phyloP scores from a whole-genome alignment of 2,113 vertebrate species.

The Tachycineta bicolor region DNA sequence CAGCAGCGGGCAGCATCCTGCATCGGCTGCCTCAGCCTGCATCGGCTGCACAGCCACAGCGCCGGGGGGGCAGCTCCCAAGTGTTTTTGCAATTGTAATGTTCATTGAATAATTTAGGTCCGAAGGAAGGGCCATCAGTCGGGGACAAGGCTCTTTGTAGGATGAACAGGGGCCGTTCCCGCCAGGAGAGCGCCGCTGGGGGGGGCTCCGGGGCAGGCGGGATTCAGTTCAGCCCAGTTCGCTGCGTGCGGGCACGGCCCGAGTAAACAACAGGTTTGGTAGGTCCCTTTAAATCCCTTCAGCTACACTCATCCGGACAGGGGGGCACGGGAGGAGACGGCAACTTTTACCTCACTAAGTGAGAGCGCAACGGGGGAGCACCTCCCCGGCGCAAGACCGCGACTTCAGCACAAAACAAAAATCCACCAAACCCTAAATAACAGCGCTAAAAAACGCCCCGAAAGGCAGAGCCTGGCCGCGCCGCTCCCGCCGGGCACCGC shows the following conservation, averaged over 20 bases:
- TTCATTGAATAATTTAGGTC: not conserved
- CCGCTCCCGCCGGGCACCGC: not conserved
- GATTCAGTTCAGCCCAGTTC: not conserved
- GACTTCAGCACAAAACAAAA: not conserved
- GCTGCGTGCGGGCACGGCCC: not conserved
- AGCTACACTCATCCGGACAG: not conserved
- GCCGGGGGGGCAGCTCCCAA: not conserved
- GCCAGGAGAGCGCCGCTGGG: not conserved
- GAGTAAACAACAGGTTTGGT: not conserved
- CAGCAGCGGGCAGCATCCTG: not conserved
- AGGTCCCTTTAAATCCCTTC: slow-evolving; percentile 2
- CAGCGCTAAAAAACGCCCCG: not conserved
- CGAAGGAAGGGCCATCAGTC: not conserved
- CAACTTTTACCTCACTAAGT: not conserved
- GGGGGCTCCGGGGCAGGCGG: not conserved
- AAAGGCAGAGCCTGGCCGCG: not conserved
- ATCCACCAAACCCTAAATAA: not conserved
- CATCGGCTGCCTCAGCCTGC: not conserved
- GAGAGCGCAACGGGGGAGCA: too few species aligned
- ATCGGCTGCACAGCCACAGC: not conserved
- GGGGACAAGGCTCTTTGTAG: not conserved
- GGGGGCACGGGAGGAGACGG: not conserved
- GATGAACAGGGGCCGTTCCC: not conserved
- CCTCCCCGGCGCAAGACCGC: accelerated
- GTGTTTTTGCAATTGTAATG: not conserved